Conservation (phyloP, 2,797 vertebrate genomes). For the Acrocephalus scirpaceus region DNA sequence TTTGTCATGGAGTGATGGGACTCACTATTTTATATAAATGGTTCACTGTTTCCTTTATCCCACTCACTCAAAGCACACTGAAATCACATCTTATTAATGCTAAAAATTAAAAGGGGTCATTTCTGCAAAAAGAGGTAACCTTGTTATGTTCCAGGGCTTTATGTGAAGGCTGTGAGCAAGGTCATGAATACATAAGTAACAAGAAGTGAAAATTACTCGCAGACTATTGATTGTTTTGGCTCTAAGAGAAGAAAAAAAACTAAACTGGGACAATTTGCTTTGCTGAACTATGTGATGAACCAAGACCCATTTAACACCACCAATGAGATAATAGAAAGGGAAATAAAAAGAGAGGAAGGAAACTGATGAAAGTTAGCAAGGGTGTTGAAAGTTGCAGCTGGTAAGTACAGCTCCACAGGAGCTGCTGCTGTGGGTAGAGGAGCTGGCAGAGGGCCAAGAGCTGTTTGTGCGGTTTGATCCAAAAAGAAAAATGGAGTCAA, state of each 20-base stretch:
- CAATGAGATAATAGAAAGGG: background rate
- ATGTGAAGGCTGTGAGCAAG: background rate
- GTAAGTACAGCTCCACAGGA: background rate
- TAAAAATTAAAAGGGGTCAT: background rate
- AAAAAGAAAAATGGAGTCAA: background rate
- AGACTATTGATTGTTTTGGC: background rate
- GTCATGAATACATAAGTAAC: background rate
- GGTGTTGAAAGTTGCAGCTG: background rate
- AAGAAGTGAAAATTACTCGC: background rate
- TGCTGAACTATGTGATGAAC: background rate
- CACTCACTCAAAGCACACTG: background rate
- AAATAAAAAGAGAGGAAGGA: constrained; percentile 9
- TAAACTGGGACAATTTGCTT: background rate
- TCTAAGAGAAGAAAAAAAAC: background rate
- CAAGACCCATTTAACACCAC: background rate
- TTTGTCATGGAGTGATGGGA: background rate
- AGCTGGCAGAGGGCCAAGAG: background rate
- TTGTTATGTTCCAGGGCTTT: background rate
- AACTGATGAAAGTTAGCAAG: background rate
- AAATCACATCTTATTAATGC: background rate
- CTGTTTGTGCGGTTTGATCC: background rate
- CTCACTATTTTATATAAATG: background rate
- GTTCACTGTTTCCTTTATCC: background rate
- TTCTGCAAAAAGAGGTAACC: background rate
- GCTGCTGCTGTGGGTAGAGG: background rate